A percentile compares a stretch with the other conserved stretches of the same genome.
Evolutionary conservation across 2,797 vertebrate species (phyloP).

Genomic region (Botia almorhae): DNA sequence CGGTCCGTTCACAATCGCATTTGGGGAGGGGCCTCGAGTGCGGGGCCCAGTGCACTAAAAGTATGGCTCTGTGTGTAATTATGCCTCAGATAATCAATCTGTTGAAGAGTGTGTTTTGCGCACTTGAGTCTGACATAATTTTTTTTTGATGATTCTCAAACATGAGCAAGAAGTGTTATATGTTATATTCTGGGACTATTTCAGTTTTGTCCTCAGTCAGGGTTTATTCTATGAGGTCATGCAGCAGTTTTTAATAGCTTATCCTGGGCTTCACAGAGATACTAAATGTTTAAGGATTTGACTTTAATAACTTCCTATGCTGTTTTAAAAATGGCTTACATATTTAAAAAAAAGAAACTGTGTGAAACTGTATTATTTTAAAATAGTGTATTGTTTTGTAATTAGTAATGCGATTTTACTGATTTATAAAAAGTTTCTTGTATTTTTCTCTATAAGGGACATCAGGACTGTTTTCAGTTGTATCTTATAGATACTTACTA

Average conservation of each 20-base stretch:
- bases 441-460: too few relatives aligned
- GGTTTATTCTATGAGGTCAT: too few relatives aligned
- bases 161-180: too few relatives aligned
- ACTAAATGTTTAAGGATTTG: background rate
- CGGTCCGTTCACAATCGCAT: too few relatives aligned
- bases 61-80: background rate
- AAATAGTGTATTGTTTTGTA: background rate
- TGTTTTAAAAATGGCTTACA: background rate
- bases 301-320: background rate
- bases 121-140: conserved; percentile 44
- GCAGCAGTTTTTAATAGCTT: too few relatives aligned
- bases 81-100: conserved; percentile 47
- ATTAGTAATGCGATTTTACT: too few relatives aligned
- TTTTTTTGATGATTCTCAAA: background rate
- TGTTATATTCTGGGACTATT: too few relatives aligned
- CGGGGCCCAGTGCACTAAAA: too few relatives aligned
- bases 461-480: background rate
- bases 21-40: too few relatives aligned
- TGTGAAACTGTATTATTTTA: background rate
- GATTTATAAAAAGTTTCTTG: too few relatives aligned
- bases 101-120: conserved; percentile 38
- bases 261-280: background rate
- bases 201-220: too few relatives aligned
- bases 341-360: background rate
- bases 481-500: background rate